Conservation (phyloP, 2,797 vertebrate species). For the Erithacus rubecula region DNA sequence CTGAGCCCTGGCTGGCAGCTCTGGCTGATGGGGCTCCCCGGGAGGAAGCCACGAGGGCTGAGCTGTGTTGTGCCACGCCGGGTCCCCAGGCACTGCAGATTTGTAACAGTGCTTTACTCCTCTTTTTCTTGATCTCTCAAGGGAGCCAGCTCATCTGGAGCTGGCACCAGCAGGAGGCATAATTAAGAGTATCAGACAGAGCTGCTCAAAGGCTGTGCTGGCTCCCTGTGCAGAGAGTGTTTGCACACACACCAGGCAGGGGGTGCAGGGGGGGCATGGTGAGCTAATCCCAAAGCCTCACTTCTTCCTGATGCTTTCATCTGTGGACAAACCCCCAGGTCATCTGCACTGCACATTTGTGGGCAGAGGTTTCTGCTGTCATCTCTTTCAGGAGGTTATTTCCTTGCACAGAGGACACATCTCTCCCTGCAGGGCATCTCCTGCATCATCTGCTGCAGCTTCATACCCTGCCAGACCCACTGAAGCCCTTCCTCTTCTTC, state of each 20-base stretch:
- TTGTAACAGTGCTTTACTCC: background rate
- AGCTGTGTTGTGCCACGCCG: background rate
- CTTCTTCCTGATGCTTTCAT: background rate
- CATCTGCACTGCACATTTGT: background rate
- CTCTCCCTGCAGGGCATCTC: background rate
- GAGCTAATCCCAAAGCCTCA: background rate
- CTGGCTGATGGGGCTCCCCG: background rate
- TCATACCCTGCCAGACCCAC: background rate
- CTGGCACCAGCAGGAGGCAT: background rate
- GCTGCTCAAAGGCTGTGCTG: background rate
- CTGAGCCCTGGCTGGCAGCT: background rate
- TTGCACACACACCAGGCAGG: background rate
- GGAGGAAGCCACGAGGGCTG: background rate
- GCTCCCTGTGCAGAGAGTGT: background rate
- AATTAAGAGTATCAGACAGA: background rate
- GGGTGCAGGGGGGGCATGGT: fast-evolving
- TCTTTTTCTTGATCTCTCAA: background rate
- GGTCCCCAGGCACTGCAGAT: background rate
- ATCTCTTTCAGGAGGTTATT: background rate
- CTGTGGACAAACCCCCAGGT: background rate
- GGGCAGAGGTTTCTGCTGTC: background rate
- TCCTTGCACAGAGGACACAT: background rate
- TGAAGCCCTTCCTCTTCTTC: background rate
- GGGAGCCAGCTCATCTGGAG: background rate
- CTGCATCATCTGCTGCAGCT: background rate